These are phyloP conservation scores for Lepidurus arcticus DNA, from an alignment of 1,140 invertebrate genomes.

Conservation along the genomic window DNA sequence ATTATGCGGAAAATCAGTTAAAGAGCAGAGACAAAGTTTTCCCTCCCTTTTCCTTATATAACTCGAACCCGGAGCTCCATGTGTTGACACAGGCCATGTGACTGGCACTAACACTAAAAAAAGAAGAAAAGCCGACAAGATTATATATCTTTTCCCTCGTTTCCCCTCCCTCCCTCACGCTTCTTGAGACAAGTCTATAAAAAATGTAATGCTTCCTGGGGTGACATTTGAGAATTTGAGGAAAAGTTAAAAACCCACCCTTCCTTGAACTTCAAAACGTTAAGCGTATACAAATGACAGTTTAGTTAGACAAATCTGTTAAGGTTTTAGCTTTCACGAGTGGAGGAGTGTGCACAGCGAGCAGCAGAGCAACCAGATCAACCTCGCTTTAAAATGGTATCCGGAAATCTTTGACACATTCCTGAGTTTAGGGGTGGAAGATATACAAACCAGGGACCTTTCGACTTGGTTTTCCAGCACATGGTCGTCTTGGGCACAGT, in stretches of 20 bases:
- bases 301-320: constrained; percentile 20
- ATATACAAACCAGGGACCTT: background rate
- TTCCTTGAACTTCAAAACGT: background rate
- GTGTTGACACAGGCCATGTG: constrained; percentile 12
- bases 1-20: background rate
- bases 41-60: background rate
- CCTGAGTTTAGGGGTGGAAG: background rate
- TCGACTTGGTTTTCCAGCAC: too few relatives aligned
- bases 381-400: background rate
- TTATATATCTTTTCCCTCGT: background rate
- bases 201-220: background rate
- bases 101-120: background rate
- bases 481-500: too few relatives aligned
- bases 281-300: constrained; percentile 14
- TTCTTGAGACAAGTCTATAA: background rate
- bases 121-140: background rate
- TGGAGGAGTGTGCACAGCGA: background rate
- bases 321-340: background rate
- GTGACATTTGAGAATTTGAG: background rate
- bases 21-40: background rate
- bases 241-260: background rate
- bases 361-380: background rate
- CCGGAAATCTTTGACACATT: background rate
- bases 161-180: background rate
- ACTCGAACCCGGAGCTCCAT: background rate